A percentile compares a stretch with the other conserved stretches of the same genome.
These are phyloP conservation scores for Chaunax sp. DNA, from an alignment of 2,797 vertebrate species.

Conservation along the genomic window DNA sequence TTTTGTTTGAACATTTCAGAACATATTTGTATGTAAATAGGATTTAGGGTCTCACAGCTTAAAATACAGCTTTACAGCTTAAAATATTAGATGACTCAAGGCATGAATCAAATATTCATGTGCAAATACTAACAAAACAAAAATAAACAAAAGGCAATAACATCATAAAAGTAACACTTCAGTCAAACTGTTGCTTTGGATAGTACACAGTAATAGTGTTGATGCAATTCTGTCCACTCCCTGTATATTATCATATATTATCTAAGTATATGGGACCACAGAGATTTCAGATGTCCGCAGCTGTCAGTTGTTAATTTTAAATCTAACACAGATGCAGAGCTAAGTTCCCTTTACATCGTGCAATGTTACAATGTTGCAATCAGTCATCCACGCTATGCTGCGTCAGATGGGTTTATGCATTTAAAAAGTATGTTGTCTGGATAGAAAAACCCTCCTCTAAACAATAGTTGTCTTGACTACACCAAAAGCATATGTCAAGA, in stretches of 20 bases:
- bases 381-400: no score
- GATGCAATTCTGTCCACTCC: no score
- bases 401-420: conserved; percentile 17
- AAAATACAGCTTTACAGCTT: neutral
- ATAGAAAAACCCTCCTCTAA: conserved; percentile 1
- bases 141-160: no score
- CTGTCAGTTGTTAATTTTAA: conserved; percentile 16
- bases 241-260: no score
- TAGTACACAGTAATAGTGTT: no score
- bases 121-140: no score
- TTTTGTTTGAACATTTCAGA: neutral
- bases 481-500: neutral
- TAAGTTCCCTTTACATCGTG: conserved; percentile 23
- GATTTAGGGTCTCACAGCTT: neutral
- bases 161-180: no score
- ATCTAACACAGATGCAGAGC: conserved; percentile 16
- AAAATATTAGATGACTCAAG: neutral
- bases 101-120: no score
- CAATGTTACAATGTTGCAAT: conserved; percentile 29
- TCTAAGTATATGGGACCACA: neutral
- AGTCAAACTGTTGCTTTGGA: no score
- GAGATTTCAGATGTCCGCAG: conserved; percentile 25
- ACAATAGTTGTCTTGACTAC: conserved; percentile 8
- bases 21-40: neutral
- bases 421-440: conserved; percentile 29